These are phyloP conservation scores for Callyntrura guangdongensis DNA, from an alignment of 2,888 invertebrate genomes.

Conservation along the genomic window DNA sequence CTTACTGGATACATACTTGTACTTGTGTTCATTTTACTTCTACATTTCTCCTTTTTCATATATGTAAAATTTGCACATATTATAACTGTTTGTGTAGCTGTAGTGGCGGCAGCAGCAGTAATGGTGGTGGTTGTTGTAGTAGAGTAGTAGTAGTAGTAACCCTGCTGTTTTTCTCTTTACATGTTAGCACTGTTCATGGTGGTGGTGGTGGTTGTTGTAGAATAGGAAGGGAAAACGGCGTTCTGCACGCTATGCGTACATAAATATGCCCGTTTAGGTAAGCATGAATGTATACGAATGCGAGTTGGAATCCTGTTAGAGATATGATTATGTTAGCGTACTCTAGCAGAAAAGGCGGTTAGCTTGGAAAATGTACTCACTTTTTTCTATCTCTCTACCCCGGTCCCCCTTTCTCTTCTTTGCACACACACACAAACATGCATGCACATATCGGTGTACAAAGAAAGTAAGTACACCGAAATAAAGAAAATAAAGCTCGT, in stretches of 20 bases:
- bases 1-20: slow-evolving; percentile 57
- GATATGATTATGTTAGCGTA: slow-evolving; percentile 80
- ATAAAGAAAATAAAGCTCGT: slow-evolving; percentile 41
- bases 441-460: slow-evolving; percentile 46
- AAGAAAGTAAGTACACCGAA: slow-evolving; percentile 56
- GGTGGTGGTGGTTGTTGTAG: slow-evolving; percentile 24
- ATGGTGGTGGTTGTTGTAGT: neutral
- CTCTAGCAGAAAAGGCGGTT: slow-evolving; percentile 81
- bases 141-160: slow-evolving; percentile 29
- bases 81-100: slow-evolving; percentile 4
- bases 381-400: slow-evolving; percentile 5
- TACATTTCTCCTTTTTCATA: neutral
- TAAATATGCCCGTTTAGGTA: slow-evolving; percentile 53
- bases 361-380: slow-evolving; percentile 72
- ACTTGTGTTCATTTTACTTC: slow-evolving; percentile 52
- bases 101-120: too few relatives aligned
- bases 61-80: neutral
- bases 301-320: slow-evolving; percentile 78
- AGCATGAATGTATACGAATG: slow-evolving; percentile 26
- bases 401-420: neutral
- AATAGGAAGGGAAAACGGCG: slow-evolving; percentile 51
- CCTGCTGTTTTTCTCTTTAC: slow-evolving; percentile 54
- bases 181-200: slow-evolving; percentile 12
- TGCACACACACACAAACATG: neutral
- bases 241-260: slow-evolving; percentile 57